Base-by-base conservation (phyloP, 1,140 invertebrate species). In the Theocolax elegans region DNA sequence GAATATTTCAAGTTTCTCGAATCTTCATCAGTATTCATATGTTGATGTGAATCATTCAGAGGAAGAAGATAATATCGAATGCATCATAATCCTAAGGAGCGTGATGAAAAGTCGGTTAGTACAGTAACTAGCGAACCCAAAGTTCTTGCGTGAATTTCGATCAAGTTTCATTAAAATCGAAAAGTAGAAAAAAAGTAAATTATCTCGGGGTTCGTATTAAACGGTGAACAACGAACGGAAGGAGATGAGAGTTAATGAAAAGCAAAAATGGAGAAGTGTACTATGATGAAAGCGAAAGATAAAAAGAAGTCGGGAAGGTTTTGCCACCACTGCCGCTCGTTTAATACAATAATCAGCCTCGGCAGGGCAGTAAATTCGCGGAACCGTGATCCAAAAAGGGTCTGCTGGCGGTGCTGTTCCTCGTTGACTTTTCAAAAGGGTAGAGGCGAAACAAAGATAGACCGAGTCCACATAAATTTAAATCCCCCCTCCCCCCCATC, bases 381-480 rank as follows among this genome's bases (percentile, higher is more conserved):
- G 69, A 71, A 76, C 68, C 67, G 68, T 54, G 71, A 71, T 65
- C 69, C 72, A 70, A 72, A 73, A 48, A 62, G 38, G 59, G 59
- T 62, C 42, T 31, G 42, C 15, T 15, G 3, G 1, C 56, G n/a
- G n/a, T 42, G 35, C 54, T 44, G 42, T 38, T 72, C n/a, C n/a
- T n/a, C 65, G 72, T 72, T 48, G 67, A 72, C 40, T 56, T 54
- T 70, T 66, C 67, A 56, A 29, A 21, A 2, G 49, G 17, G 35
- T 21, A 29, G 27, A 23, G 19, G n/a, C n/a, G n/a, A n/a, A n/a
- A n/a, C n/a, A n/a, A n/a, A n/a, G n/a, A n/a, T n/a, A n/a, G n/a
- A n/a, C n/a, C n/a, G n/a, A n/a, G n/a, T 62, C 70, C 74, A 75
- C 72, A 80, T 81, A 80, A 82, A 79, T 80, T 77, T 73, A 74